phyloP scores from a whole-genome alignment of 2,113 vertebrate genomes.

The Neofelis nebulosa region DNA sequence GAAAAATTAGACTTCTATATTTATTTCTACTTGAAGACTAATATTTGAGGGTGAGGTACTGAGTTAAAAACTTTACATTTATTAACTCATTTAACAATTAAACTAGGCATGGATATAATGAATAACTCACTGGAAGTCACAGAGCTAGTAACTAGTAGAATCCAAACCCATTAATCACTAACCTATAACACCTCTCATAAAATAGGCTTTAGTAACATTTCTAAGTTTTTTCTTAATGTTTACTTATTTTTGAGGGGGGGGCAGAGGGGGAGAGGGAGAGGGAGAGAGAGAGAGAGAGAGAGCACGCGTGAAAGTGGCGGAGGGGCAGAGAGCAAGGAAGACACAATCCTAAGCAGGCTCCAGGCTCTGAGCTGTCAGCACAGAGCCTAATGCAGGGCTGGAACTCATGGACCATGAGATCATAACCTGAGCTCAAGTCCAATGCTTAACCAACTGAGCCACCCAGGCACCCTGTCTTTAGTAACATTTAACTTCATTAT shows the following conservation, averaged over 20 bases:
- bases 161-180: not conserved
- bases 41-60: not conserved
- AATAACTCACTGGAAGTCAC: constrained; percentile 20
- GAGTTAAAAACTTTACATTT: constrained; percentile 25
- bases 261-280: no score
- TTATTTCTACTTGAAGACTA: constrained; percentile 23
- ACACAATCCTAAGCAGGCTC: no score
- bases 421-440: no score
- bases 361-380: no score
- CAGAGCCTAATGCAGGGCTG: no score
- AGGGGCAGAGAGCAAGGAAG: no score
- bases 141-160: not conserved
- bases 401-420: no score
- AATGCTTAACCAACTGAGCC: no score
- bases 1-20: not conserved
- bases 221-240: no score
- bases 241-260: no score
- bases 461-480: not conserved
- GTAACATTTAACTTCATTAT: constrained; percentile 2
- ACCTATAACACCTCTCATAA: constrained; percentile 16
- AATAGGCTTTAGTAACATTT: constrained; percentile 1
- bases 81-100: constrained; percentile 44
- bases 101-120: not conserved
- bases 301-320: no score
- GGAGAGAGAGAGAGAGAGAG: no score